Evolutionary conservation across 2,113 vertebrate genomes (phyloP).

Genomic region (Brienomyrus brachyistius): DNA sequence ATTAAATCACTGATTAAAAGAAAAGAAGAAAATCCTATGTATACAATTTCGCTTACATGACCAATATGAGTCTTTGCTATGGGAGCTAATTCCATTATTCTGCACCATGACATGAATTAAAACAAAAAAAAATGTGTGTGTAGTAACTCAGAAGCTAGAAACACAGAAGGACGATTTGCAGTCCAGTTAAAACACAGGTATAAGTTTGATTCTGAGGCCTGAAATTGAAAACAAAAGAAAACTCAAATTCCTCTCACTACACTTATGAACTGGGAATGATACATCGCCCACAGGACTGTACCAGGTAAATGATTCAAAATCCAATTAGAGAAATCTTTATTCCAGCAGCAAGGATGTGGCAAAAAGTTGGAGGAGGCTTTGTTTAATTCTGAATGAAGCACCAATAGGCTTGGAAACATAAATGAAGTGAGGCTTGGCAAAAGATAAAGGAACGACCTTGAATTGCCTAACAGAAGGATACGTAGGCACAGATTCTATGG

Average conservation of each 20-base stretch:
- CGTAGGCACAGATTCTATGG: conserved; percentile 45
- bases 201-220: not conserved
- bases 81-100: not conserved
- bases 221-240: not conserved
- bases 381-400: conserved; percentile 62
- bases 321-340: not conserved
- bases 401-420: conserved; percentile 58
- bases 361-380: conserved; percentile 44
- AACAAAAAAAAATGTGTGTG: not conserved
- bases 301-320: not conserved
- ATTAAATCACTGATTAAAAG: not conserved
- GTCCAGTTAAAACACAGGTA: not conserved
- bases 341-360: not conserved
- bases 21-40: not conserved
- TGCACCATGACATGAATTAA: not conserved
- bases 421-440: conserved; percentile 61
- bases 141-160: not conserved
- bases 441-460: conserved; percentile 67
- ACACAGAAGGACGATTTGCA: not conserved
- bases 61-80: not conserved
- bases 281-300: not conserved
- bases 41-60: not conserved
- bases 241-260: not conserved
- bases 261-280: not conserved
- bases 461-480: conserved; percentile 54